phyloP scores from a whole-genome alignment of 2,888 invertebrate species.

The Byasa hedistus region DNA sequence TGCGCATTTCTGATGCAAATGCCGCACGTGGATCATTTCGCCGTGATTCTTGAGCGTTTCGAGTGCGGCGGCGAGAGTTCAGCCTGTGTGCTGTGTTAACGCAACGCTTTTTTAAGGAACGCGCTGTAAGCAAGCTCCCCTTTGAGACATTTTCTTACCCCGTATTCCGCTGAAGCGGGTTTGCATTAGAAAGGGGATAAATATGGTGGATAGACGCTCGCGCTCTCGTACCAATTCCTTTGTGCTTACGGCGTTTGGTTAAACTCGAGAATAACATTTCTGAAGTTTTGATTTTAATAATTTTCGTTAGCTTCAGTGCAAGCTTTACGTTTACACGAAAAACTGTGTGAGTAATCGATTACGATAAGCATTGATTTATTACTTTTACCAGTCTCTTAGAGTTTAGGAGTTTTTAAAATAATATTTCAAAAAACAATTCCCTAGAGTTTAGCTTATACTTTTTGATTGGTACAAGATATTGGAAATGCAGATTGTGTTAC shows the following conservation, averaged over 20 bases:
- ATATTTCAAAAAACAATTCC: too few species aligned
- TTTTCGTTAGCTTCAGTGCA: too few species aligned
- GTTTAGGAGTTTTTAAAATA: too few species aligned
- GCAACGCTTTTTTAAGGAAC: constrained; percentile 34
- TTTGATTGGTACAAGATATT: too few species aligned
- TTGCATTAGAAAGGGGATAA: constrained; percentile 25
- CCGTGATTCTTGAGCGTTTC: constrained; percentile 66
- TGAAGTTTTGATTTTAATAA: too few species aligned
- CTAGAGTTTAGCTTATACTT: too few species aligned
- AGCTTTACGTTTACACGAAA: too few species aligned
- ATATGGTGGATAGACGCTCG: constrained; percentile 6
- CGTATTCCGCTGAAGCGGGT: constrained; percentile 13
- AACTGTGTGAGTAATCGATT: too few species aligned
- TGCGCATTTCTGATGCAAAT: constrained; percentile 61
- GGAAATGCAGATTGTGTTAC: too few species aligned
- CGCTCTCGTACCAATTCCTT: constrained; percentile 1
- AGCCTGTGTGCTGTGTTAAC: constrained; percentile 20
- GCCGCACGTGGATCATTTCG: constrained; percentile 68
- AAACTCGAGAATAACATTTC: not conserved
- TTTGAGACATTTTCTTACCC: constrained; percentile 8
- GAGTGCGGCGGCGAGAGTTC: constrained; percentile 45
- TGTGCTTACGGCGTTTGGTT: not conserved
- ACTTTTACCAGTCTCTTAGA: too few species aligned
- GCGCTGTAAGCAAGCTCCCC: constrained; percentile 15
- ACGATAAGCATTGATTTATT: too few species aligned